phyloP scores from a whole-genome alignment of 2,797 vertebrate genomes.

The Atherinosoma microstoma region DNA sequence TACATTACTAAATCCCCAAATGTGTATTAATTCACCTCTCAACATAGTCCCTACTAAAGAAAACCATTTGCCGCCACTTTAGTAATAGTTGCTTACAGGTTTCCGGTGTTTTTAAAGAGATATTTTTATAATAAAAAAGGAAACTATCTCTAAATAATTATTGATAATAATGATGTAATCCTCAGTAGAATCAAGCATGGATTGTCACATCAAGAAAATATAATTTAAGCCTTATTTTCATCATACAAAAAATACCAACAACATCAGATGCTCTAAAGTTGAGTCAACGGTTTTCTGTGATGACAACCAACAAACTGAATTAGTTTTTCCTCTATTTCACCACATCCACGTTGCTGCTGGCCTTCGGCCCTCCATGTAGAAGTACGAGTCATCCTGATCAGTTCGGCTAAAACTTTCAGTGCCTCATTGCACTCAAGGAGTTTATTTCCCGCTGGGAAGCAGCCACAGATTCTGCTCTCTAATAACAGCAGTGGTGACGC shows the following conservation, averaged over 20 bases:
- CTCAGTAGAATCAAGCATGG: not conserved
- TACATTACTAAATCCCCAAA: no score
- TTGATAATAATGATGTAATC: no score
- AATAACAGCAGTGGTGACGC: slow-evolving; percentile 65
- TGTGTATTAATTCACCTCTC: not conserved
- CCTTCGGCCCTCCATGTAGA: slow-evolving; percentile 39
- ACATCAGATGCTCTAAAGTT: not conserved
- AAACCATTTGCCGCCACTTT: not conserved
- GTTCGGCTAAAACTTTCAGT: slow-evolving; percentile 51
- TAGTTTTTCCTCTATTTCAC: slow-evolving; percentile 38
- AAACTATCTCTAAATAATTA: not conserved
- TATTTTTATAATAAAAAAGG: no score
- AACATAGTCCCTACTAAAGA: not conserved
- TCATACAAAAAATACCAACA: not conserved
- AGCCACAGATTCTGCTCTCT: slow-evolving; percentile 57
- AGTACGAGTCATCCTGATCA: slow-evolving; percentile 55
- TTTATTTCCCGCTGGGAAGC: slow-evolving; percentile 55
- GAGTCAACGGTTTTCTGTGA: not conserved
- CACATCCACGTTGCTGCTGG: slow-evolving; percentile 25
- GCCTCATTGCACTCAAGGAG: slow-evolving; percentile 58
- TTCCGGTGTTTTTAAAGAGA: not conserved
- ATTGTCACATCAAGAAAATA: not conserved
- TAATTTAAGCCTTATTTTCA: not conserved
- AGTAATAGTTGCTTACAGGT: no score
- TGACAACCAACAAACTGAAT: slow-evolving; percentile 11